Evolutionary conservation across 1,140 invertebrate species (phyloP), one percentile per base, ranked within the genome.

Genomic region (Pseudomyrmex flavicornis): DNA sequence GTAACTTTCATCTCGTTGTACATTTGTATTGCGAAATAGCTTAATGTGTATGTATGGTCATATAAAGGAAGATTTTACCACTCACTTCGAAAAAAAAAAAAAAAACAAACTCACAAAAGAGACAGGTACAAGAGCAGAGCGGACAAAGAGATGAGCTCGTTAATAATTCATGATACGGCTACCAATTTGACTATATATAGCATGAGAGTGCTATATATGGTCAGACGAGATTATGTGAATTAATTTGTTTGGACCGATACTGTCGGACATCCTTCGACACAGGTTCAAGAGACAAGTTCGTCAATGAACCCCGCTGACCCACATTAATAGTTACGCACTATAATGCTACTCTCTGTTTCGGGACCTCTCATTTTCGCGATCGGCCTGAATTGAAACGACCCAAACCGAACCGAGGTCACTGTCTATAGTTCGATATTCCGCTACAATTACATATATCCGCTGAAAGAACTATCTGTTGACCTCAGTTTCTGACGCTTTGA

Each of bases 201-300:
- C 73, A 20, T 61, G 56, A 66, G 58, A 7, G 0, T 26, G 35
- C 15, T 12, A 2, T 61, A 74, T 69, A 72, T 13, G 62, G 35
- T 75, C 70, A 82, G 12, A 56, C 44, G 52, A 59, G 12, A 48
- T 22, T 9, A 2, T 10, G 22, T 66, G 50, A 75, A 77, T 88
- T 76, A 59, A 17, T 70, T 61, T 35, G 5, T 35, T 15, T 7
- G 4, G 46, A 13, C n/a, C 15, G 26, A 76, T 76, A 13, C 17
- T 12, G 7, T 35, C 22, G 52, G 22, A 15, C 20, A 58, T 58
- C n/a, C 63, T 50, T 44, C 56, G 35, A 54, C 15, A 8, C 87
- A 89, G 82, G 85, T 87, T 89, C 87, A 89, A 89, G 82, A 74
- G 85, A 85, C 88, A 89, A 87, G 82, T 89, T 89, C 82, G 76